Base-by-base conservation (phyloP, 2,113 vertebrate genomes). In the Hippolais icterina region DNA sequence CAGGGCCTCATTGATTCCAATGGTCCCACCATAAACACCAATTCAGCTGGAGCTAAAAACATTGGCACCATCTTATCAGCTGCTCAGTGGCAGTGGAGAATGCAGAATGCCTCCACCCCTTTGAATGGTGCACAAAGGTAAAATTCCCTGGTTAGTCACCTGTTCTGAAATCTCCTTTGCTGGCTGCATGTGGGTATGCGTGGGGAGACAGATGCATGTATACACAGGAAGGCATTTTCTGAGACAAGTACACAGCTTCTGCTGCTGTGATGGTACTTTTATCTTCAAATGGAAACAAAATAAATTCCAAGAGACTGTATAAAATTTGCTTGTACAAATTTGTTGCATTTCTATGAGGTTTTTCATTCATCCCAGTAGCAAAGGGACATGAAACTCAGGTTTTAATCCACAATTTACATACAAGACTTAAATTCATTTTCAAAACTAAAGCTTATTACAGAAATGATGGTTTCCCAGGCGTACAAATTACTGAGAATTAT, bases 1-100 rank as follows among this genome's bases (percentile, higher is more conserved):
- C 79, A 94, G 92, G 72, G 79, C 79, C 94, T 70, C 92, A 94
- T n/a, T 93, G 94, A 92, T 94, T 94, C 84, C 85, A 63, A 1
- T 29, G 75, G 81, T 57, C 33, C 60, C 84, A 70, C 9, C 4
- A 63, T 59, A 94, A 97, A 95, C 64, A 70, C 35, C 52, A 82
- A 81, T 78, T 91, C 72, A 91, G 52, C 35, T 79, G 80, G 56
- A 52, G 57, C 57, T 94, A 63, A 57, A 89, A 77, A 29, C 75
- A 35, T 37, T 47, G 66, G 12, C 75, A 66, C 54, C 63, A 28
- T 61, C 52, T 80, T 63, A 85, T 54, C 70, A 74, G 63, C 70
- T 90, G 92, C 79, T 93, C 85, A 70, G 0, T 56, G 89, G 15
- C 15, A 71, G 60, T 18, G 41, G 27, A 31, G 82, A 83, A 64